These are phyloP conservation scores for Prionace glauca DNA, from an alignment of 2,797 vertebrate species.

Conservation along the genomic window DNA sequence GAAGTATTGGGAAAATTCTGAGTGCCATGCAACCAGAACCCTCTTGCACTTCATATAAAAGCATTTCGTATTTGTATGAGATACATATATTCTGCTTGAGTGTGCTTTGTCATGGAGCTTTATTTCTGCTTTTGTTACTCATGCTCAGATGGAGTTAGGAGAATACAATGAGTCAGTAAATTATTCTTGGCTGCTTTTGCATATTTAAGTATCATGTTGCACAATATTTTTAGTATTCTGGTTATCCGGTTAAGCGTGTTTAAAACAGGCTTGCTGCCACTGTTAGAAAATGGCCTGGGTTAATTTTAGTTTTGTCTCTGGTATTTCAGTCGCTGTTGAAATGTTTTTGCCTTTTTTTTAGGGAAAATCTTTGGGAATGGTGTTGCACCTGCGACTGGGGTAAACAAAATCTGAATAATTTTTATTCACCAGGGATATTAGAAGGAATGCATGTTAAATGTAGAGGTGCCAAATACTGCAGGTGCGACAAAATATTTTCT, in stretches of 20 bases:
- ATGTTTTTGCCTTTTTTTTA: not conserved
- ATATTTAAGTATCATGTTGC: not conserved
- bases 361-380: not conserved
- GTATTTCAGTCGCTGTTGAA: not conserved
- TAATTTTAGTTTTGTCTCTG: not conserved
- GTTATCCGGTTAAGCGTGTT: not conserved
- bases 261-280: not conserved
- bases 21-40: not conserved
- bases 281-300: not conserved
- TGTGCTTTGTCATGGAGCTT: not conserved
- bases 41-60: not conserved
- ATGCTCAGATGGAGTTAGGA: not conserved
- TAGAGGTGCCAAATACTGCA: not conserved
- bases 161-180: not conserved
- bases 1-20: not conserved
- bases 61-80: not conserved
- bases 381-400: not conserved
- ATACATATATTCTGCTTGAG: not conserved
- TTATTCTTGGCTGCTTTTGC: not conserved
- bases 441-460: not conserved
- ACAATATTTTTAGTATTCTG: not conserved
- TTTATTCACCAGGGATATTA: not conserved
- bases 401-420: not conserved
- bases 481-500: not conserved
- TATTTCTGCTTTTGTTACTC: not conserved